Evolutionary conservation across 1,140 invertebrate genomes (phyloP).

Genomic region (Telenomus remus): DNA sequence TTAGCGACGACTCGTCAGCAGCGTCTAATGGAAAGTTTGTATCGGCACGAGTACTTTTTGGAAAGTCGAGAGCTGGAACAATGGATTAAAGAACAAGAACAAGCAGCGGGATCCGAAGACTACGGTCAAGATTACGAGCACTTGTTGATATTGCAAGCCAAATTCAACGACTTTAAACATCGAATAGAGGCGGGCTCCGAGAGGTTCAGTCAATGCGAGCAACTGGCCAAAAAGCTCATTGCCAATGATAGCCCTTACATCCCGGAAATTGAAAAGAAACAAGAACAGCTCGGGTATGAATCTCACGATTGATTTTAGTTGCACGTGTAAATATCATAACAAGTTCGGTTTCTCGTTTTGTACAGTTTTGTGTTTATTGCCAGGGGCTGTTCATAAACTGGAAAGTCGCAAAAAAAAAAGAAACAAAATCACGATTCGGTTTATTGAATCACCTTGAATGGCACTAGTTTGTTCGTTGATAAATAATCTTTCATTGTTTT

Average conservation of each 20-base stretch:
- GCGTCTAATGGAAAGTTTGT: slow-evolving; percentile 92
- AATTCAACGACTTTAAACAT: slow-evolving; percentile 97
- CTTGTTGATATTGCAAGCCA: slow-evolving; percentile 88
- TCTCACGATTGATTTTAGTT: slow-evolving; percentile 29
- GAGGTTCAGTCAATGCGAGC: slow-evolving; percentile 93
- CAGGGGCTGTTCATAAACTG: too few species aligned
- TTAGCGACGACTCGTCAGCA: slow-evolving; percentile 87
- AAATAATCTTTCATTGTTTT: neutral
- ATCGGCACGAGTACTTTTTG: slow-evolving; percentile 93
- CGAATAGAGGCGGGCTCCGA: slow-evolving; percentile 93
- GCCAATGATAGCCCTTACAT: slow-evolving; percentile 92
- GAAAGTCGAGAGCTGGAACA: slow-evolving; percentile 93
- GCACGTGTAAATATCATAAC: slow-evolving; percentile 28
- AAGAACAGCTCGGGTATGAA: slow-evolving; percentile 89
- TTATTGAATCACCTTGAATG: too few species aligned
- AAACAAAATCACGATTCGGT: too few species aligned
- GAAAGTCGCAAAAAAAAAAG: too few species aligned
- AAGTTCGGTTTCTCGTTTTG: slow-evolving; percentile 8
- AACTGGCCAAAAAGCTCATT: slow-evolving; percentile 92
- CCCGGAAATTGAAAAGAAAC: slow-evolving; percentile 89
- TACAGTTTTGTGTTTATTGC: slow-evolving; percentile 8
- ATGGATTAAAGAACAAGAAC: slow-evolving; percentile 96
- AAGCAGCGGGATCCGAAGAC: slow-evolving; percentile 93
- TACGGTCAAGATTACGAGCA: slow-evolving; percentile 99
- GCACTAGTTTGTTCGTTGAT: too few species aligned